Percentiles rank a stretch among this genome's conserved stretches.
These are phyloP conservation scores for Bombus huntii DNA, from an alignment of 1,140 invertebrate species.

Conservation along the genomic window DNA sequence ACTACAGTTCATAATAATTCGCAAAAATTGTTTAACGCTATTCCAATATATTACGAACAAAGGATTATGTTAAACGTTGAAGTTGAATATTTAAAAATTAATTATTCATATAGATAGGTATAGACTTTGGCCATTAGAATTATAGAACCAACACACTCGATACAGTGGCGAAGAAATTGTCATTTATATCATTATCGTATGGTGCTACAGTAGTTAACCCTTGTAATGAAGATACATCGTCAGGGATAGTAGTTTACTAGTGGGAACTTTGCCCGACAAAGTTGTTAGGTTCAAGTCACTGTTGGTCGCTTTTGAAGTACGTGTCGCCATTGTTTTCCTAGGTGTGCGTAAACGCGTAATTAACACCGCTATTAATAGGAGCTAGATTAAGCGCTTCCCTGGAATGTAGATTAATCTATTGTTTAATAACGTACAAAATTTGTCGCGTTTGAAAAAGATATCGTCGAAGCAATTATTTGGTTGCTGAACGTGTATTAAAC, in stretches of 20 bases:
- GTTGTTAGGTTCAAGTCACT: slow-evolving; percentile 38
- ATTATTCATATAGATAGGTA: background rate
- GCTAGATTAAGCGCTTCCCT: slow-evolving; percentile 4
- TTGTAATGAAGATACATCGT: slow-evolving; percentile 30
- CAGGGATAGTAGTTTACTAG: slow-evolving; percentile 5
- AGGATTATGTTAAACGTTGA: background rate
- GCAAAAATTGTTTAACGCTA: background rate
- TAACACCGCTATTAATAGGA: slow-evolving; percentile 34
- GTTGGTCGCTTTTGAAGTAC: slow-evolving; percentile 29
- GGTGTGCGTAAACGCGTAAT: slow-evolving; percentile 41
- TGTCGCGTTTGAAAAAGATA: background rate
- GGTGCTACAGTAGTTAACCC: slow-evolving; percentile 7
- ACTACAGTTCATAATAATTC: no score
- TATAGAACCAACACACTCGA: background rate
- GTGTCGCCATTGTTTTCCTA: slow-evolving; percentile 37
- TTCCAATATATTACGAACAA: background rate
- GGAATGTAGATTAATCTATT: slow-evolving; percentile 18
- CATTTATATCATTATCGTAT: background rate
- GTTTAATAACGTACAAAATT: background rate
- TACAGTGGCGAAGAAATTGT: background rate
- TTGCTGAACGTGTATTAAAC: background rate
- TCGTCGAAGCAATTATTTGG: background rate
- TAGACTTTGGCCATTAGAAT: background rate
- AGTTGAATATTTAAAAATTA: no score
- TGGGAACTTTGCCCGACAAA: slow-evolving; percentile 25